Conservation (phyloP, 2,113 vertebrate species). For the Podilymbus podiceps region DNA sequence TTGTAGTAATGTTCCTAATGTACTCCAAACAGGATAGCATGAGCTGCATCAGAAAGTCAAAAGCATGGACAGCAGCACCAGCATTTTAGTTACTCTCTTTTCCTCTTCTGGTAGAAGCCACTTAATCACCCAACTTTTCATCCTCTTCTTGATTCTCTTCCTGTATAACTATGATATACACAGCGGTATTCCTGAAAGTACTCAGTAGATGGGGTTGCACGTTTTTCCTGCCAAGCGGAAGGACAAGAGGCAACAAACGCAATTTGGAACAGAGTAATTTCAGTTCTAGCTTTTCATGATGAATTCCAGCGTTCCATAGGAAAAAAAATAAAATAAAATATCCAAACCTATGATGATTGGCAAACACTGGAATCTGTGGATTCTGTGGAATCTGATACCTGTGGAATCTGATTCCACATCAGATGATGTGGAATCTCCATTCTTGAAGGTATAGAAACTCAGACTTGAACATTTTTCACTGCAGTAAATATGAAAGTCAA, state of each 20-base stretch:
- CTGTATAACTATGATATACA: not conserved
- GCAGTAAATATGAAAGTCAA: not conserved
- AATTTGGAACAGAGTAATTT: not conserved
- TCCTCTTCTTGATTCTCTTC: not conserved
- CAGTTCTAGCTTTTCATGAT: not conserved
- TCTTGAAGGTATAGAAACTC: not conserved
- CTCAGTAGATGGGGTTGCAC: not conserved
- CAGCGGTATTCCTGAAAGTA: not conserved
- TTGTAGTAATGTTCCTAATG: not conserved
- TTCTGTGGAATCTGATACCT: too few relatives aligned
- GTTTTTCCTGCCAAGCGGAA: not conserved
- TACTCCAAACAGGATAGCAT: not conserved
- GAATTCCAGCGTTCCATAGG: too few relatives aligned
- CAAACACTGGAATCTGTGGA: not conserved
- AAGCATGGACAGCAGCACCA: not conserved
- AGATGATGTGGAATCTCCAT: not conserved
- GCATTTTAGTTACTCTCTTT: not conserved
- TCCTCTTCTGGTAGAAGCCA: not conserved
- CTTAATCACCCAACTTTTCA: not conserved
- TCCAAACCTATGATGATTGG: not conserved
- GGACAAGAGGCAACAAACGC: not conserved
- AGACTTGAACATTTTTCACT: not conserved
- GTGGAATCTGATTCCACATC: too few relatives aligned
- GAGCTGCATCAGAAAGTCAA: not conserved
- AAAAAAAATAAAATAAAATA: too few relatives aligned